These are phyloP conservation scores for Ailuropoda melanoleuca DNA, from an alignment of 2,113 vertebrate species.

Conservation along the genomic window DNA sequence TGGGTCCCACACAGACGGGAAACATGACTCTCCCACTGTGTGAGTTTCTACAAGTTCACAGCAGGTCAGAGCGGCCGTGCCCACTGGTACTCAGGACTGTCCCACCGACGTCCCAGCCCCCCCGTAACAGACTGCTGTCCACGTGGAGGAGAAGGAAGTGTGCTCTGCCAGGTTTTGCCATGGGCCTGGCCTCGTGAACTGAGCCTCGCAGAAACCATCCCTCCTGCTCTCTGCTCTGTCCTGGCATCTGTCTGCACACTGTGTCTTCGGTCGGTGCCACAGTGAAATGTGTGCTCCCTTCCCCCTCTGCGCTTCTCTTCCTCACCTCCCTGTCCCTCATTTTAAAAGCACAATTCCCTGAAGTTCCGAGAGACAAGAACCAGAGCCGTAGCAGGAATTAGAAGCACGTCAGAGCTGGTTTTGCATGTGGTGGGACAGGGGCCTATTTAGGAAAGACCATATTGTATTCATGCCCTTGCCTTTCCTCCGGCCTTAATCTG, in stretches of 20 bases:
- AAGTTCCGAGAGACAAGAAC: neutral
- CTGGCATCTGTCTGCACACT: neutral
- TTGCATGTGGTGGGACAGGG: neutral
- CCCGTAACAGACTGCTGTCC: neutral
- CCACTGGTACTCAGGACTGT: accelerated
- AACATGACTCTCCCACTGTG: accelerated
- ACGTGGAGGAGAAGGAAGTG: neutral
- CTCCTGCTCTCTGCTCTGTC: neutral
- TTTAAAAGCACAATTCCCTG: slow-evolving; percentile 7
- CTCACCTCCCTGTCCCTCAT: neutral
- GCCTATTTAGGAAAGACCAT: neutral
- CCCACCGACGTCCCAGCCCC: neutral
- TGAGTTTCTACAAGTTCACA: accelerated
- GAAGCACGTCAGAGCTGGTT: neutral
- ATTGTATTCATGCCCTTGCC: neutral
- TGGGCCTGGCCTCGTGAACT: neutral
- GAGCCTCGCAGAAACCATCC: neutral
- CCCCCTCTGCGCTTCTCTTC: neutral
- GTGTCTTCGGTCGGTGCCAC: neutral
- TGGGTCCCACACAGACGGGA: no score
- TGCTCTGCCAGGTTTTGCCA: neutral
- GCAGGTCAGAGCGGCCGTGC: accelerated
- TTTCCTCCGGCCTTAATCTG: neutral
- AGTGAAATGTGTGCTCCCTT: slow-evolving; percentile 32
- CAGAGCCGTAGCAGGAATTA: neutral